These are phyloP conservation scores for Sardinella longiceps DNA, from an alignment of 2,797 vertebrate genomes.

Conservation along the genomic window DNA sequence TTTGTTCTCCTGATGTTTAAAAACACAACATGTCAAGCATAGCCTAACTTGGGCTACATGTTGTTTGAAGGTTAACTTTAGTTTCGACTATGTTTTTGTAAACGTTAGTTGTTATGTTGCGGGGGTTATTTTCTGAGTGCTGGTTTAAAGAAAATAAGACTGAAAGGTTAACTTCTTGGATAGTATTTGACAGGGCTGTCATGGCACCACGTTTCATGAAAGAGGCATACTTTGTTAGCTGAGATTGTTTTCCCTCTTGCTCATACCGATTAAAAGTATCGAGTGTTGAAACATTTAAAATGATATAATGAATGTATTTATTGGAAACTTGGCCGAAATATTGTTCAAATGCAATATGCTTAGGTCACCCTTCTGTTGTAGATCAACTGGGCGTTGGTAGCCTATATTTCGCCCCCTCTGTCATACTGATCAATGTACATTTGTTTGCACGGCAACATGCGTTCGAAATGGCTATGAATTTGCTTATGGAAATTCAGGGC, in stretches of 20 bases:
- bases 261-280: background rate
- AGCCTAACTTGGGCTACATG: background rate
- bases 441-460: background rate
- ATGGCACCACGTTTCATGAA: constrained; percentile 8
- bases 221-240: constrained; percentile 8
- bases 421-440: background rate
- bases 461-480: background rate
- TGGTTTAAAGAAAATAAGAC: background rate
- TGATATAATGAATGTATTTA: too few relatives aligned
- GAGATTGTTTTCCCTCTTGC: background rate
- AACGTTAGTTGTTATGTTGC: background rate
- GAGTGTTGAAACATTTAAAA: background rate
- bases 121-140: background rate
- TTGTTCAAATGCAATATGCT: background rate
- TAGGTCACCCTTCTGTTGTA: background rate
- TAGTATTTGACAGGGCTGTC: constrained; percentile 35
- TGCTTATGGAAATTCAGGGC: background rate
- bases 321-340: background rate
- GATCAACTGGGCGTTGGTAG: constrained; percentile 20
- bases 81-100: background rate
- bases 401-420: background rate
- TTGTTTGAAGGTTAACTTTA: background rate
- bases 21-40: background rate
- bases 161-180: background rate
- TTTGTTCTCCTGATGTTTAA: background rate